Evolutionary conservation across 2,113 vertebrate species (phyloP).

Genomic region (Copsychus sechellarum): DNA sequence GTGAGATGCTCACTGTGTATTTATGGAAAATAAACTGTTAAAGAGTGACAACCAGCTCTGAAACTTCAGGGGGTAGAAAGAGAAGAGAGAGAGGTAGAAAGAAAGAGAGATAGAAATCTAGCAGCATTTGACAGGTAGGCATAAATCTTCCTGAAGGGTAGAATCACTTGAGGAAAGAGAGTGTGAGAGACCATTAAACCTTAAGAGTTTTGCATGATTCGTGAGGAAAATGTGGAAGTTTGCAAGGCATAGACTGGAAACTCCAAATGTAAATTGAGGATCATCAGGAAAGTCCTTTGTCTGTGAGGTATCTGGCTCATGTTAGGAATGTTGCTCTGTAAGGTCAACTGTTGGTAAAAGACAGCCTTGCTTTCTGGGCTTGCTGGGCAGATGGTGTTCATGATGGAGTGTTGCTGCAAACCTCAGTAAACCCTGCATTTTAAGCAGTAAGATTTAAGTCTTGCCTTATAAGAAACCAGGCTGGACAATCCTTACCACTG

Average conservation of each 20-base stretch:
- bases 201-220: constrained; percentile 5
- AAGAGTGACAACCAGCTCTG: constrained; percentile 45
- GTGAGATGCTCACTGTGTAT: constrained; percentile 1
- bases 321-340: not conserved
- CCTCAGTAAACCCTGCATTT: not conserved
- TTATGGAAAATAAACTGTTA: constrained; percentile 61
- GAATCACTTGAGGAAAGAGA: constrained; percentile 47
- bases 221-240: not conserved
- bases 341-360: not conserved
- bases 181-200: constrained; percentile 32
- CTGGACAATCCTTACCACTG: not conserved
- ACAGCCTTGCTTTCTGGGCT: fast-evolving
- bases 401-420: not conserved
- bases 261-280: not conserved
- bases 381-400: not conserved
- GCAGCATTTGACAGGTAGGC: constrained; percentile 29
- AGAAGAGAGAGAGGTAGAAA: not conserved
- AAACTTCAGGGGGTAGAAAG: constrained; percentile 4
- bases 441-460: not conserved
- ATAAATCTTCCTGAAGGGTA: constrained; percentile 59
- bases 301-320: not conserved
- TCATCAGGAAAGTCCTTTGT: not conserved
- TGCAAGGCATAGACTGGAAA: not conserved
- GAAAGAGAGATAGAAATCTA: constrained; percentile 15
- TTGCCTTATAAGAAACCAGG: not conserved